These are phyloP conservation scores for Montipora efflorescens DNA, from an alignment of 64 coral and sea anemone genomes.

Conservation along the genomic window DNA sequence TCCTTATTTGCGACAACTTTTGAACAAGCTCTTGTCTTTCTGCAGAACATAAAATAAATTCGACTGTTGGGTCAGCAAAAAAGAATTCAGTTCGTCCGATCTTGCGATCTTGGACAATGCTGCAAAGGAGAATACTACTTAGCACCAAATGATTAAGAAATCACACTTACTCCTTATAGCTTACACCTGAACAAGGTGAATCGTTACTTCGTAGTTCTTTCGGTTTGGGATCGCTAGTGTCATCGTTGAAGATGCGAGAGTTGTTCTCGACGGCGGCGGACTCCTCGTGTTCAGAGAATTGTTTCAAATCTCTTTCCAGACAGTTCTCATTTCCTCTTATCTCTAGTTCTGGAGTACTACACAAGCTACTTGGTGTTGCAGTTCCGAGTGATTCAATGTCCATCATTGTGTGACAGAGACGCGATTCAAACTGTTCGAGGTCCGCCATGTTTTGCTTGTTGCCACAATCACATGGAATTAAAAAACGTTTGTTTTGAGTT, in stretches of 20 bases:
- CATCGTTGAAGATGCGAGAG: background rate
- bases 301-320: background rate
- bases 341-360: slow-evolving; percentile 46
- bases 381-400: slow-evolving; percentile 25
- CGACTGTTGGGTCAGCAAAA: background rate
- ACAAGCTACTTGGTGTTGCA: slow-evolving; percentile 40
- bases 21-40: slow-evolving; percentile 31
- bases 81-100: background rate
- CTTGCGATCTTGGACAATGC: background rate
- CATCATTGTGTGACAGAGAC: slow-evolving; percentile 11
- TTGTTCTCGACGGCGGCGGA: background rate
- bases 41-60: slow-evolving; percentile 25
- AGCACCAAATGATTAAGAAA: background rate
- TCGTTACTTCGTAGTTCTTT: slow-evolving; percentile 31
- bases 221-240: background rate
- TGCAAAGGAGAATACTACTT: background rate
- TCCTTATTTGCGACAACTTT: slow-evolving; percentile 25
- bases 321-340: slow-evolving; percentile 36
- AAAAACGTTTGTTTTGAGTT: slow-evolving; percentile 20
- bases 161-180: slow-evolving; percentile 28
- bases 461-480: slow-evolving; percentile 45
- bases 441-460: slow-evolving; percentile 48
- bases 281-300: background rate
- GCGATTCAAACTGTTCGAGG: slow-evolving; percentile 13
- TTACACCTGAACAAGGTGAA: background rate